These are phyloP conservation scores for Cydia fagiglandana DNA, from an alignment of 1,140 invertebrate species.

Conservation along the genomic window DNA sequence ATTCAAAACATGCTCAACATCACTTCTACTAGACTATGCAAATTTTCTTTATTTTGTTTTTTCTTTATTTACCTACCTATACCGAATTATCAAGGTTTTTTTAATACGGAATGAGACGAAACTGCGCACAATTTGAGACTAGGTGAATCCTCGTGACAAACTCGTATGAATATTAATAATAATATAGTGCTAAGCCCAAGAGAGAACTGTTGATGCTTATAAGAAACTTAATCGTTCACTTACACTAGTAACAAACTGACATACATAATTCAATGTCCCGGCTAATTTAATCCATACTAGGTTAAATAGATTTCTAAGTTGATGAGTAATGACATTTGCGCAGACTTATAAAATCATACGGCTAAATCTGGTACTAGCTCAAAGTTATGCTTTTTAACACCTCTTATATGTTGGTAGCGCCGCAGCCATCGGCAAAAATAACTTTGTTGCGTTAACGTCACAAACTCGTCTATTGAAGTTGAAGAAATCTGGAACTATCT, in stretches of 20 bases:
- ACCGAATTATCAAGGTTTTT: background rate
- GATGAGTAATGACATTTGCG: background rate
- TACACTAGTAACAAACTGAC: background rate
- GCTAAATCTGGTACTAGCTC: background rate
- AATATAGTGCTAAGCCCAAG: no score
- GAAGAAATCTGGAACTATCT: background rate
- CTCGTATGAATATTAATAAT: background rate
- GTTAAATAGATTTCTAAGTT: background rate
- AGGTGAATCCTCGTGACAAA: background rate
- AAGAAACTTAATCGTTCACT: background rate
- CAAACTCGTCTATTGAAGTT: background rate
- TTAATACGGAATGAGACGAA: conserved; percentile 1
- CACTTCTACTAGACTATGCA: conserved; percentile 2
- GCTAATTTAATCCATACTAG: conserved; percentile 2
- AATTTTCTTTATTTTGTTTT: background rate
- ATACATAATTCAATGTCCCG: conserved; percentile 4
- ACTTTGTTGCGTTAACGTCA: background rate
- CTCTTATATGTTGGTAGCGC: background rate
- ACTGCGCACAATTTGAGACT: background rate
- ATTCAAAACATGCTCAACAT: background rate
- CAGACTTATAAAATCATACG: background rate
- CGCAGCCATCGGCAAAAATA: background rate
- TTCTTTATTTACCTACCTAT: background rate
- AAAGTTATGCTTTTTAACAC: background rate
- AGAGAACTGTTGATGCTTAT: no score